phyloP scores from a whole-genome alignment of 2,113 vertebrate species.

The Pteruthius melanotis region DNA sequence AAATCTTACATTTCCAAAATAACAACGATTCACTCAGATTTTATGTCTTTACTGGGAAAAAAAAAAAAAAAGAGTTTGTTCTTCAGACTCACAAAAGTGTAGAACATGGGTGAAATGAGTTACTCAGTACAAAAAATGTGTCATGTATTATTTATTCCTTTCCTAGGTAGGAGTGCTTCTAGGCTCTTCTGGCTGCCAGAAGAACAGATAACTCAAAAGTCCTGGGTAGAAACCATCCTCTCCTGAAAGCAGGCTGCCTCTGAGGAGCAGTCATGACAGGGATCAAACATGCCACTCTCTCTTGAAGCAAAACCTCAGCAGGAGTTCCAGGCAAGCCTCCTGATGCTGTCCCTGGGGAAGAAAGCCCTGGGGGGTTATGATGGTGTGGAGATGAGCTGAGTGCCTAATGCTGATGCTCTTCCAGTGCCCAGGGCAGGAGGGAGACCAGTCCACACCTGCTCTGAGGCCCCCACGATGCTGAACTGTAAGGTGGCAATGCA shows the following conservation, averaged over 20 bases:
- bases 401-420: background rate
- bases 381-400: background rate
- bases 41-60: background rate
- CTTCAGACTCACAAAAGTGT: background rate
- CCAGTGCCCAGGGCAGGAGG: background rate
- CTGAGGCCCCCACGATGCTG: rapidly evolving
- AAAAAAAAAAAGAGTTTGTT: background rate
- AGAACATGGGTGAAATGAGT: background rate
- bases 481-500: rapidly evolving
- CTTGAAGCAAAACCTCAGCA: background rate
- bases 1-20: background rate
- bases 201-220: background rate
- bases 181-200: background rate
- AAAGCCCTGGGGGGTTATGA: background rate
- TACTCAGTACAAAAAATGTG: background rate
- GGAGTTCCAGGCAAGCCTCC: background rate
- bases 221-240: background rate
- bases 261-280: background rate
- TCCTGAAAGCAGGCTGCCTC: background rate
- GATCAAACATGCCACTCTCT: background rate
- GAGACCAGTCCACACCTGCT: background rate
- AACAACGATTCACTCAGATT: background rate
- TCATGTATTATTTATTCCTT: background rate
- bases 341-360: background rate
- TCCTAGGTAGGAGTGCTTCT: background rate